Evolutionary conservation across 1,140 invertebrate species (phyloP), one percentile per base, ranked within the genome.

Genomic region (Zaprionus ghesquierei): DNA sequence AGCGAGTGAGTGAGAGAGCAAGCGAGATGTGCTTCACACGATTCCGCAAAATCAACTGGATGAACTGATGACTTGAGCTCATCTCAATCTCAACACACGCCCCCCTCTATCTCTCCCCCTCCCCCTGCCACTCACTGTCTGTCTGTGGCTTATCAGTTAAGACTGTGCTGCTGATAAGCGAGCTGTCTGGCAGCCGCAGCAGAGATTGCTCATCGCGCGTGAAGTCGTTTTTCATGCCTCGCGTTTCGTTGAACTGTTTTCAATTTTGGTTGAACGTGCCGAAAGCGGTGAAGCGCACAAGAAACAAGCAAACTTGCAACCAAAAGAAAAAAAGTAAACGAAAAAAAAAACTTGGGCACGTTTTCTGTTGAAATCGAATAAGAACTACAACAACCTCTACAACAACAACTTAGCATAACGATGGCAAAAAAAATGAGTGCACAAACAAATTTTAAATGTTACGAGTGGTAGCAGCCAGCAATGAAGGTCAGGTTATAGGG

Each of bases 391-490:
- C 61, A 62, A 62, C 31, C 68, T 54, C 31, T 12, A 35, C 50
- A 56, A 46, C 35, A 51, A 35, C 33, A 60, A 51, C 18, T 55
- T 60, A 44, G 35, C 35, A 38, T 38, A 38, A 38, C 35, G 35
- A 41, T 41, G 35, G 69, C 63, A 33, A 51, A 51, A 61, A 29
- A 77, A 50, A 33, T 46, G 61, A 85, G 23, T 69, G 58, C 51
- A 66, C 58, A 87, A 82, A 69, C 79, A 86, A 87, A 86, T 86
- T 75, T 87, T 87, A 86, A 86, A 86, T 86, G 79, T 87, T 87
- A 79, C 35, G 35, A 41, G 35, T 41, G n/a, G 79, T 75, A 79
- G 84, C 75, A 76, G 69, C 75, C 53, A 65, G 74, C 72, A 79
- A 82, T 79, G 82, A 87, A 87, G 82, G 84, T 87, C 82, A 89